Percentiles rank a stretch among this genome's conserved stretches.
Evolutionary conservation across 2,888 invertebrate species (phyloP).

Genomic region (Callyntrura sp.): DNA sequence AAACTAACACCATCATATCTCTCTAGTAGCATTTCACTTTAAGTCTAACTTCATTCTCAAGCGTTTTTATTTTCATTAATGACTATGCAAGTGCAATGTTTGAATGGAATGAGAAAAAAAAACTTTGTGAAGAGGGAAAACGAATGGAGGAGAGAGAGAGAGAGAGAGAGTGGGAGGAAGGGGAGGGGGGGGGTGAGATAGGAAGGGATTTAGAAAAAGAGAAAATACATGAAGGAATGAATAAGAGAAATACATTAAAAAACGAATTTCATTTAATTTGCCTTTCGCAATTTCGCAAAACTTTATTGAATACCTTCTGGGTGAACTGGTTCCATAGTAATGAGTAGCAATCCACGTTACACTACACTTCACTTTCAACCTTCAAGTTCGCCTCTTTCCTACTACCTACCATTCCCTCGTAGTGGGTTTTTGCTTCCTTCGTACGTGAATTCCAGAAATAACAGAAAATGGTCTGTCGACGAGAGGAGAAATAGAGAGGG

Average conservation of each 20-base stretch:
- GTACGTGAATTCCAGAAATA: constrained; percentile 28
- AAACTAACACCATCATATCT: background rate
- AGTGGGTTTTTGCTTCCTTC: constrained; percentile 17
- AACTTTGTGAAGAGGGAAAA: background rate
- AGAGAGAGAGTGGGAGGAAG: background rate
- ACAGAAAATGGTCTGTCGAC: background rate
- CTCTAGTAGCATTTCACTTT: constrained; percentile 6
- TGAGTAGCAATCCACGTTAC: constrained; percentile 36
- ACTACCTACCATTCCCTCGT: background rate
- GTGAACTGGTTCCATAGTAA: constrained; percentile 61
- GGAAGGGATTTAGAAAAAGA: background rate
- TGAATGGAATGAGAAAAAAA: constrained; percentile 29
- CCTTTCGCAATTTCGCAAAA: constrained; percentile 61
- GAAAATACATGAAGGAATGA: background rate
- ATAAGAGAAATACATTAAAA: constrained; percentile 23
- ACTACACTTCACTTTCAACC: constrained; percentile 51
- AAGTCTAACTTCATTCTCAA: constrained; percentile 23
- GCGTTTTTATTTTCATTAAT: constrained; percentile 57
- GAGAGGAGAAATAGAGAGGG: background rate
- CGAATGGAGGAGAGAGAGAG: too few species aligned
- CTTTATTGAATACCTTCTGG: constrained; percentile 54
- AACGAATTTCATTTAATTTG: constrained; percentile 73
- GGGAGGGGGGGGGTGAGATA: background rate
- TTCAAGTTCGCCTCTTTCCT: constrained; percentile 3
- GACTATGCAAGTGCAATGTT: constrained; percentile 39